Evolutionary conservation across 2,888 invertebrate species (phyloP).

Genomic region (Pantelozetes paolii): DNA sequence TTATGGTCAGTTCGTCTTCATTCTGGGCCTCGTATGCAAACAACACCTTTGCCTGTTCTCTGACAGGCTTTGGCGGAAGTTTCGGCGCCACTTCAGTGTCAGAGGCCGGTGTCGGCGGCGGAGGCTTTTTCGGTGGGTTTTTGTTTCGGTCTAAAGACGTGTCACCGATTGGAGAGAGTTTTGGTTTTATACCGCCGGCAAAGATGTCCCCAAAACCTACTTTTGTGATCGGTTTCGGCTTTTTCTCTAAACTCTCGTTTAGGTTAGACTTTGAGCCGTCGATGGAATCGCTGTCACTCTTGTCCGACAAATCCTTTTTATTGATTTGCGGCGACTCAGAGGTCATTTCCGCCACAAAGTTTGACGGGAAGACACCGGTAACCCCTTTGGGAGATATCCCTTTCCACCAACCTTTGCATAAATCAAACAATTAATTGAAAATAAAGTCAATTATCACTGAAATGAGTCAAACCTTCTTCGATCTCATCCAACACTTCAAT

Average conservation of each 20-base stretch:
- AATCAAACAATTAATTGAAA: neutral
- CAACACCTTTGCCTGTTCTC: conserved; percentile 60
- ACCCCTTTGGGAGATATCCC: conserved; percentile 72
- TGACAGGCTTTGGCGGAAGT: conserved; percentile 68
- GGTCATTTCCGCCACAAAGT: conserved; percentile 64
- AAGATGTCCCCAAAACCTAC: conserved; percentile 55
- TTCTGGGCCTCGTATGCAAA: conserved; percentile 89
- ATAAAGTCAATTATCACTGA: neutral
- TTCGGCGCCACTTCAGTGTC: conserved; percentile 57
- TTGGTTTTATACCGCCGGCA: conserved; percentile 51
- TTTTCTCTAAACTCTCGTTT: conserved; percentile 46
- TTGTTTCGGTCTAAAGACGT: neutral
- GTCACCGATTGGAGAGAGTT: conserved; percentile 43
- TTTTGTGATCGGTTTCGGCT: conserved; percentile 53
- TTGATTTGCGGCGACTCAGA: conserved; percentile 20
- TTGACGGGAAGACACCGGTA: conserved; percentile 86
- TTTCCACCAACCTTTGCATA: conserved; percentile 75
- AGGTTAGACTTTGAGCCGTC: neutral
- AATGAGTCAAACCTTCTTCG: conserved; percentile 80
- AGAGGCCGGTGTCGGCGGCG: conserved; percentile 29
- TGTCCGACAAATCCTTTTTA: conserved; percentile 10
- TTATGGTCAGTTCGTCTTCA: conserved; percentile 82
- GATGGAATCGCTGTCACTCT: conserved; percentile 18
- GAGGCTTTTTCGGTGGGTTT: conserved; percentile 39
- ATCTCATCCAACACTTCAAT: conserved; percentile 86